These are phyloP conservation scores for Drosophila insularis DNA, from an alignment of 1,140 invertebrate genomes.

Conservation along the genomic window DNA sequence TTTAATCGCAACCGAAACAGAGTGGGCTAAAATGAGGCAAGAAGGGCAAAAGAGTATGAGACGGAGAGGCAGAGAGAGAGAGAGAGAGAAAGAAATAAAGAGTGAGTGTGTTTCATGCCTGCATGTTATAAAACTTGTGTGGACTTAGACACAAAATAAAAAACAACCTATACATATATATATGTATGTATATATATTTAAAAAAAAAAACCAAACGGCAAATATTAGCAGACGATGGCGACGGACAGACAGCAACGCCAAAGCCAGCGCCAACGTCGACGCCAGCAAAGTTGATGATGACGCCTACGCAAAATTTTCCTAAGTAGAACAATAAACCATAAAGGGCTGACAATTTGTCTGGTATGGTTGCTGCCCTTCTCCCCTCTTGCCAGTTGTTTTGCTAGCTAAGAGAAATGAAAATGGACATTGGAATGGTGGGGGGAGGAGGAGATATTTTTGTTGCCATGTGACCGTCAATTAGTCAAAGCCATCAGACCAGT, in stretches of 20 bases:
- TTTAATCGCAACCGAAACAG: constrained; percentile 53
- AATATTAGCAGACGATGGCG: constrained; percentile 16
- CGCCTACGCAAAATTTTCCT: constrained; percentile 48
- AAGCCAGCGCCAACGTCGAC: constrained; percentile 9
- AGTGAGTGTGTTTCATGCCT: constrained; percentile 8
- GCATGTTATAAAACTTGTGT: constrained; percentile 29
- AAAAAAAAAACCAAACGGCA: constrained; percentile 3
- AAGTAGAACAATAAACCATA: constrained; percentile 59
- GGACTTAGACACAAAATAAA: constrained; percentile 20
- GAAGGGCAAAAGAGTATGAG: background rate
- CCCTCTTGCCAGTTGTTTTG: constrained; percentile 22
- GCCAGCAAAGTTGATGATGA: background rate
- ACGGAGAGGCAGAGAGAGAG: background rate
- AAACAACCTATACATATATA: constrained; percentile 12
- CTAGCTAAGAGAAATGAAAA: background rate
- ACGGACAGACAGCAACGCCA: background rate
- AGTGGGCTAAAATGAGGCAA: background rate
- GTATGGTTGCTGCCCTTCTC: background rate
- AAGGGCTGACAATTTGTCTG: constrained; percentile 69
- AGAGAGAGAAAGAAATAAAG: background rate
- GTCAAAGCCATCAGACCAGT: background rate
- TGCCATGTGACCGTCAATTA: constrained; percentile 10
- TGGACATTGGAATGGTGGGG: too few relatives aligned
- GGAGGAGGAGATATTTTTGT: background rate
- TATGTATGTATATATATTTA: constrained; percentile 2